phyloP scores from a whole-genome alignment of 2,888 invertebrate genomes.

The Acleris sparsana region DNA sequence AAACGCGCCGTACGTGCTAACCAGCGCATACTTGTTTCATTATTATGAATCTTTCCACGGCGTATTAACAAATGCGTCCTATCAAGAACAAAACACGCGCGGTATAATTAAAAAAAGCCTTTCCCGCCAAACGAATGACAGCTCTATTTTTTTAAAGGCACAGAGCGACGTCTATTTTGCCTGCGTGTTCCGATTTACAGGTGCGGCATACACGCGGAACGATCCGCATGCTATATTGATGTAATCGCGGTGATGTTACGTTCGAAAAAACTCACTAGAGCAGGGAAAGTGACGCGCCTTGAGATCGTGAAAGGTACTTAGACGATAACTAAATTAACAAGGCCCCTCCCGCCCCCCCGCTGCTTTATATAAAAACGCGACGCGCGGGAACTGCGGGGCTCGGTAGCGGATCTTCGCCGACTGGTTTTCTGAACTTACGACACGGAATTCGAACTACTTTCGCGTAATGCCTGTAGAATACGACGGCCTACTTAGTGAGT shows the following conservation, averaged over 20 bases:
- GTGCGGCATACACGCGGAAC: slow-evolving; percentile 68
- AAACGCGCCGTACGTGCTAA: slow-evolving; percentile 22
- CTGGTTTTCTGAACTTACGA: slow-evolving; percentile 72
- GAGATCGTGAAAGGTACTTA: slow-evolving; percentile 81
- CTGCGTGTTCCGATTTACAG: slow-evolving; percentile 57
- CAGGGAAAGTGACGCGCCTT: slow-evolving; percentile 80
- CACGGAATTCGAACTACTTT: slow-evolving; percentile 82
- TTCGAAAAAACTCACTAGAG: slow-evolving; percentile 78
- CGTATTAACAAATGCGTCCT: slow-evolving; percentile 32
- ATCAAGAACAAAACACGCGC: slow-evolving; percentile 24
- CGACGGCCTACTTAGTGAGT: slow-evolving; percentile 64
- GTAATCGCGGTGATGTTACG: slow-evolving; percentile 76
- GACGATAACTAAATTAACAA: slow-evolving; percentile 58
- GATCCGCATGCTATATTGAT: slow-evolving; percentile 77
- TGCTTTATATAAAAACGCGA: slow-evolving; percentile 39
- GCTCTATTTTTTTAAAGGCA: slow-evolving; percentile 28
- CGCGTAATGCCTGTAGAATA: slow-evolving; percentile 76
- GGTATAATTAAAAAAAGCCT: slow-evolving; percentile 18
- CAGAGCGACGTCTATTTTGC: slow-evolving; percentile 20
- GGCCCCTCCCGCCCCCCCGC: slow-evolving; percentile 59
- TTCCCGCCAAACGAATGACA: slow-evolving; percentile 18
- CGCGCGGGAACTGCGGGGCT: slow-evolving; percentile 50
- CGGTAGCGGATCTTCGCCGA: slow-evolving; percentile 57
- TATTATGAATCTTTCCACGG: slow-evolving; percentile 34
- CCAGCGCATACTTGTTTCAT: slow-evolving; percentile 32